phyloP scores from a whole-genome alignment of 1,140 invertebrate species.

The Plectus sambesii region DNA sequence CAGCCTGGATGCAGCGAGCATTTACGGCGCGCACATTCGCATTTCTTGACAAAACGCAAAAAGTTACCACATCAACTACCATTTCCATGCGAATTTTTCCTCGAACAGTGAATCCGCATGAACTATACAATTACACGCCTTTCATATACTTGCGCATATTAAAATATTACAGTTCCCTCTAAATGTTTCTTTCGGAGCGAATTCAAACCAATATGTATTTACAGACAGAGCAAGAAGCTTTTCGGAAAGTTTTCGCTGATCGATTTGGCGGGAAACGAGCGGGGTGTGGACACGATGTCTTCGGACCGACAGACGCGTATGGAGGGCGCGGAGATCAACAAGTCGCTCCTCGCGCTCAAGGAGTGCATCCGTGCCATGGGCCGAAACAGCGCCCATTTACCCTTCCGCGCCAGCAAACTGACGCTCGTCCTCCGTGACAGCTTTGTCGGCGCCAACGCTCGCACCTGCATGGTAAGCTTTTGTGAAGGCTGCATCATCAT shows the following conservation, averaged over 20 bases:
- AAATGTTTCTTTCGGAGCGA: background rate
- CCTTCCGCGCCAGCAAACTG: slow-evolving; percentile 90
- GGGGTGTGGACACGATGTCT: slow-evolving; percentile 92
- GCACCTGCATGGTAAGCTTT: slow-evolving; percentile 76
- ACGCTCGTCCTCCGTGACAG: slow-evolving; percentile 94
- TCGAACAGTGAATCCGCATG: too few species aligned
- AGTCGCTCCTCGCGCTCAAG: slow-evolving; percentile 86
- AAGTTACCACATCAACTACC: too few species aligned
- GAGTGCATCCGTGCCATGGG: slow-evolving; percentile 95
- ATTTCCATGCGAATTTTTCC: too few species aligned
- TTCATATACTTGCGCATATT: too few species aligned
- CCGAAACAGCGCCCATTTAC: slow-evolving; percentile 63
- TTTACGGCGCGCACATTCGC: too few species aligned
- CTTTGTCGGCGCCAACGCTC: slow-evolving; percentile 96
- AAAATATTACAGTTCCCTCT: too few species aligned
- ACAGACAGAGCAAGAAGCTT: slow-evolving; percentile 49
- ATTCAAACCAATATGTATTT: slow-evolving; percentile 7
- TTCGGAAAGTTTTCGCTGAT: slow-evolving; percentile 97
- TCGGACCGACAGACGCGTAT: slow-evolving; percentile 86
- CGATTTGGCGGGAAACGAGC: slow-evolving; percentile 94
- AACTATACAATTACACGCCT: too few species aligned
- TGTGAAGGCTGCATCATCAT: background rate
- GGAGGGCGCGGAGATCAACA: slow-evolving; percentile 99
- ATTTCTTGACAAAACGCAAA: too few species aligned
- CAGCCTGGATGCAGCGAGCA: too few species aligned